phyloP scores from a whole-genome alignment of 2,113 vertebrate species.

The Pyrgilauda ruficollis region DNA sequence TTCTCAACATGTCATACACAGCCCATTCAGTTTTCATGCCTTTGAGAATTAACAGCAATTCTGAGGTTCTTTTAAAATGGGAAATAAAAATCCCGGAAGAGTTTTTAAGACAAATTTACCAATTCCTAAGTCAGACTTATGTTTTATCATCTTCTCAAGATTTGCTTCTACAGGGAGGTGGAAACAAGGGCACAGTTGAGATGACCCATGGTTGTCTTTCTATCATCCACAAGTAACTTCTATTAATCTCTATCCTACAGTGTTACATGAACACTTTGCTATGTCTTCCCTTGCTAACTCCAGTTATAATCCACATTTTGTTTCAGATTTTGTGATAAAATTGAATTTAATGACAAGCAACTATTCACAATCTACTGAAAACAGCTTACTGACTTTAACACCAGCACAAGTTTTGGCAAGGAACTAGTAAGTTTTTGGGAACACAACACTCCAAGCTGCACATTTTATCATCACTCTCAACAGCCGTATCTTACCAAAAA shows the following conservation, averaged over 20 bases:
- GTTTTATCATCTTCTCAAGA: background rate
- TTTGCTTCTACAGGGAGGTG: background rate
- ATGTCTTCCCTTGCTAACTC: background rate
- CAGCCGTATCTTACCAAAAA: fast-evolving
- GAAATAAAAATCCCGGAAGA: background rate
- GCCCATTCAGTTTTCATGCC: background rate
- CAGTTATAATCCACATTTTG: background rate
- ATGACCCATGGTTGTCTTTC: background rate
- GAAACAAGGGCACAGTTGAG: background rate
- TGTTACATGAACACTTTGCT: background rate
- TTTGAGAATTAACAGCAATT: background rate
- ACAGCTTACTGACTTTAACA: background rate
- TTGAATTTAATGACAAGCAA: background rate
- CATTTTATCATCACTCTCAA: background rate
- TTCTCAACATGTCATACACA: background rate
- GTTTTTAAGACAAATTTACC: background rate
- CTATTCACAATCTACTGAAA: background rate
- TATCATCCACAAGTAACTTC: background rate
- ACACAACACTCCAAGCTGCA: background rate
- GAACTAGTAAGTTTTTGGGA: background rate
- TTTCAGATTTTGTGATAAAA: background rate
- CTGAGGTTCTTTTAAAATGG: background rate
- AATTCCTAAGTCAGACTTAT: background rate
- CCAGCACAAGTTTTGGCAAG: background rate
- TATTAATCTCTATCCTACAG: background rate